phyloP scores from a whole-genome alignment of 2,113 vertebrate species.

The Enhydra lutris region DNA sequence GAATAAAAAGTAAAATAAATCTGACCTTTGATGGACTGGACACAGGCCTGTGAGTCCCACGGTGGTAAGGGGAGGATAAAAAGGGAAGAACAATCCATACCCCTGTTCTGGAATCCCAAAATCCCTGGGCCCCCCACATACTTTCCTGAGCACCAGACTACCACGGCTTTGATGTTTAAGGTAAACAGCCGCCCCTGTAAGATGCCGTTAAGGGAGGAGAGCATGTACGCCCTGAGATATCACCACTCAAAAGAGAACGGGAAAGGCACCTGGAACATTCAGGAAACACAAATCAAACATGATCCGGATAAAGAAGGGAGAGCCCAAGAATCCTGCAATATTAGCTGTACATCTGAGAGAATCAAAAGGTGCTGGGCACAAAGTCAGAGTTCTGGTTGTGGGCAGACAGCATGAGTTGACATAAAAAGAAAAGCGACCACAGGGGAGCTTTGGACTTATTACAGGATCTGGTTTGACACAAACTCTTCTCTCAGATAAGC shows the following conservation, averaged over 20 bases:
- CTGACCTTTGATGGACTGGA: background rate
- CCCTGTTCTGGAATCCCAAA: background rate
- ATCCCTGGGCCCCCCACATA: background rate
- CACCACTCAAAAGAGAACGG: background rate
- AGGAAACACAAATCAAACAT: background rate
- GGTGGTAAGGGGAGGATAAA: background rate
- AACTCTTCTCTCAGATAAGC: background rate
- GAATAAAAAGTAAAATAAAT: background rate
- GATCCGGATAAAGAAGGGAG: background rate
- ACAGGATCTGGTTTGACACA: background rate
- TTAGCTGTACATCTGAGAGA: accelerated
- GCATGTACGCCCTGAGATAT: background rate
- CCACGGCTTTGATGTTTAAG: background rate
- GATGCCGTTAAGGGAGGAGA: background rate
- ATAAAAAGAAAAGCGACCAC: background rate
- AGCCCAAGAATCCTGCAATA: background rate
- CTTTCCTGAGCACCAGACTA: background rate
- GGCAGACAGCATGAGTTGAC: background rate
- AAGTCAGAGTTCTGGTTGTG: background rate
- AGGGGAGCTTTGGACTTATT: background rate
- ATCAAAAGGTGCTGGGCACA: background rate
- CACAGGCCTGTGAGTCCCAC: background rate
- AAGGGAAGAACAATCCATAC: background rate
- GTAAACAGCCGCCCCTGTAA: background rate
- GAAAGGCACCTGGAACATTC: background rate